Evolutionary conservation across 2,113 vertebrate species (phyloP).

Genomic region (Malurus alboscapulatus): DNA sequence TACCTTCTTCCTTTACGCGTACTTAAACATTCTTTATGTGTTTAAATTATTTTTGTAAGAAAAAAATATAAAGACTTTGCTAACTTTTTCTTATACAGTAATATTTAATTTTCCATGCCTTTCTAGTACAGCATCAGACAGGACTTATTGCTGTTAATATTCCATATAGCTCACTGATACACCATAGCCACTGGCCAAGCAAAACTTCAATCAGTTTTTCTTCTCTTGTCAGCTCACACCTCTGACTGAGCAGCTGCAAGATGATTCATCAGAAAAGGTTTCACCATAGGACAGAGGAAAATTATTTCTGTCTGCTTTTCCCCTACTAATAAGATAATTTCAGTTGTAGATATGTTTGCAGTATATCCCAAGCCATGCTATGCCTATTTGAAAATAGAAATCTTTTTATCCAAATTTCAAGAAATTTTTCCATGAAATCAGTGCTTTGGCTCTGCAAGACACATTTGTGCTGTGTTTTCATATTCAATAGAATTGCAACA

Average conservation of each 20-base stretch:
- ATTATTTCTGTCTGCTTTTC: conserved; percentile 40
- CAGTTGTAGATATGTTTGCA: conserved; percentile 18
- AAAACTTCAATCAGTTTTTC: conserved; percentile 52
- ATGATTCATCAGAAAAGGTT: conserved; percentile 40
- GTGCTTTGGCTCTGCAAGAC: background rate
- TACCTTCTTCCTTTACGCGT: background rate
- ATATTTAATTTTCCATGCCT: conserved; percentile 1
- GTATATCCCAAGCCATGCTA: conserved; percentile 3
- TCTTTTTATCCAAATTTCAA: conserved; percentile 45
- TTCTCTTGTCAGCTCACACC: conserved; percentile 45
- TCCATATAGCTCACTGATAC: background rate
- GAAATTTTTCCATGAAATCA: conserved; percentile 25
- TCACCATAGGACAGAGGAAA: conserved; percentile 13
- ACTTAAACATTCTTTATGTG: background rate
- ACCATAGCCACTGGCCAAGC: conserved; percentile 35
- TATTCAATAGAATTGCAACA: background rate
- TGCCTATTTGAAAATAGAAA: conserved; percentile 33
- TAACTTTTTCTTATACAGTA: background rate
- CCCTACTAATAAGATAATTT: conserved; percentile 45
- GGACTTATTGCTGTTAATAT: conserved; percentile 5
- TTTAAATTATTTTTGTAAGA: background rate
- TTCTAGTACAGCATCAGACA: conserved; percentile 19
- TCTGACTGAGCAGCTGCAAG: conserved; percentile 50
- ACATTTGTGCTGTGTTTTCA: background rate
- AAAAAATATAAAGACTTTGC: background rate